A percentile compares a stretch with the other conserved stretches of the same genome.
Evolutionary conservation across 2,113 vertebrate species (phyloP).

Genomic region (Stictonetta naevosa): DNA sequence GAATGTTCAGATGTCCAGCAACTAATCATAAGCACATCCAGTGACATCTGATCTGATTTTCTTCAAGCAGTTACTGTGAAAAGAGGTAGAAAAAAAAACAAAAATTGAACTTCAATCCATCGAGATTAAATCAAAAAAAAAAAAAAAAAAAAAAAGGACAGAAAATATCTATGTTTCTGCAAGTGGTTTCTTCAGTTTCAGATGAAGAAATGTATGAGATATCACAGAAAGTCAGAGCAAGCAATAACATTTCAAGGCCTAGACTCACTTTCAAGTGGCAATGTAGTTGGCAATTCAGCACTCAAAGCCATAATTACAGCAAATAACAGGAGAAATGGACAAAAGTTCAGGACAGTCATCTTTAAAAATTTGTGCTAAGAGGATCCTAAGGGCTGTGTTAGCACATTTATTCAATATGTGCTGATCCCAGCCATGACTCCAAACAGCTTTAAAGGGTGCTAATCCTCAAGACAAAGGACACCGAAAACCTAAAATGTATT

Average conservation of each 20-base stretch:
- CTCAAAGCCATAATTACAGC: not conserved
- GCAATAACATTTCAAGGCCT: not conserved
- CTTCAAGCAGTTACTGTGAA: not conserved
- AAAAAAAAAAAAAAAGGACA: not conserved
- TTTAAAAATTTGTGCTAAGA: not conserved
- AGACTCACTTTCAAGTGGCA: not conserved
- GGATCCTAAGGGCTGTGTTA: not conserved
- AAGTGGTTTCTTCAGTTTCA: not conserved
- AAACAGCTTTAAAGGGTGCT: not conserved
- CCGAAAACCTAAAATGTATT: not conserved
- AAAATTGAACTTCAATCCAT: not conserved
- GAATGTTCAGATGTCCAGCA: not conserved
- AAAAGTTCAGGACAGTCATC: not conserved
- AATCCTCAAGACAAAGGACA: not conserved
- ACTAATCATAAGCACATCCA: not conserved
- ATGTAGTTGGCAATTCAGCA: not conserved
- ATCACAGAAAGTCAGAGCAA: not conserved
- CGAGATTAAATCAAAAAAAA: not conserved
- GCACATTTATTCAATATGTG: not conserved
- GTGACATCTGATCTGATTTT: not conserved
- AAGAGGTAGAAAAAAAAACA: not conserved
- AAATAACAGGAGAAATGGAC: not conserved
- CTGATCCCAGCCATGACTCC: not conserved
- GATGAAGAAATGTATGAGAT: not conserved
- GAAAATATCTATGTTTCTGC: not conserved